Evolutionary conservation across 2,888 invertebrate genomes (phyloP), one percentile per base, ranked within the genome.

Genomic region (Myopa tessellatipennis): DNA sequence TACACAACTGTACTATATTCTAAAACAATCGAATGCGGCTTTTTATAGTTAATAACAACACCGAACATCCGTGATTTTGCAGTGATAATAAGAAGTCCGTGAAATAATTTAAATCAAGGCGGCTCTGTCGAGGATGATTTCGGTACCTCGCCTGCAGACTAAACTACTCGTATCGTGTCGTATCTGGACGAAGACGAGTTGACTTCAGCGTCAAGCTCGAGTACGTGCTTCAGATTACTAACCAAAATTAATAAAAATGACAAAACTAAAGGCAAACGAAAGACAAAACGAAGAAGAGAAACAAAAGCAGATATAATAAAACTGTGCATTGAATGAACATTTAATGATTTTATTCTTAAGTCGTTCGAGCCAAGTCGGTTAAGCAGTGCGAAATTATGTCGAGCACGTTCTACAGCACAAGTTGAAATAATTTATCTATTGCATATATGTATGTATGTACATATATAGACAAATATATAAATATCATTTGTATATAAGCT

Each of bases 31-130:
- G 60, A 74, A 18, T 45, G 73, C 75, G 80, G 81, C 75, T 83
- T 87, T 87, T 85, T 87, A 87, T 87, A 87, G 82, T 65, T n/a
- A 38, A 40, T n/a, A 38, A 40, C 18, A 52, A 71, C 60, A 52
- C 55, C 34, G 71, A 8, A 14, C 14, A 45, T 50, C 71, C 55
- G 12, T 52, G 55, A 74, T 76, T 68, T 70, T 74, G 76, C 72
- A 26, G 40, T n/a, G 67, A 63, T 69, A 26, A 26, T 72, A 79
- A 82, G 79, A 80, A 80, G 82, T 79, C 80, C 81, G 80, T 79
- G 80, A 81, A 82, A 81, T 80, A 77, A 76, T 76, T 77, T 50
- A 75, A 81, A 79, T 79, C 68, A 73, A 71, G 14, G 38, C 38
- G 14, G 50, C 45, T 69, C 69, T 69, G 45, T 7, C 69, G 45